These are phyloP conservation scores for Danio kyathit DNA, from an alignment of 2,797 vertebrate genomes.

Conservation along the genomic window DNA sequence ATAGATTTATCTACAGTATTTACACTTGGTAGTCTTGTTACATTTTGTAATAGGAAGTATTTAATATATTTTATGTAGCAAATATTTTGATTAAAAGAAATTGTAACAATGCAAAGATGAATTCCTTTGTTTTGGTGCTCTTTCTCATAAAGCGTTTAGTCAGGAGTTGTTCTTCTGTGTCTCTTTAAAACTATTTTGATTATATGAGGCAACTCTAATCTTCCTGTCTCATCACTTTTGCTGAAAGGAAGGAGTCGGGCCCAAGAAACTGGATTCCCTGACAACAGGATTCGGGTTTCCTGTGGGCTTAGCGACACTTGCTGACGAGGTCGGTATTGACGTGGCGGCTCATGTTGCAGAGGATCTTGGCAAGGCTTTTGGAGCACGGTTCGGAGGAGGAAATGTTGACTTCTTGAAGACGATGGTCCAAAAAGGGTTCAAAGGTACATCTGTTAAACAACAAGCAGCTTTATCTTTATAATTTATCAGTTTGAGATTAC, in stretches of 20 bases:
- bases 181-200: neutral
- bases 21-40: too few relatives aligned
- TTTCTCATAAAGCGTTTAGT: too few relatives aligned
- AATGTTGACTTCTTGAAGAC: constrained; percentile 78
- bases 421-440: constrained; percentile 85
- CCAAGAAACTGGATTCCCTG: constrained; percentile 82
- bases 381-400: constrained; percentile 83
- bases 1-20: too few relatives aligned
- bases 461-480: neutral
- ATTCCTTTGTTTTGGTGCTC: too few relatives aligned
- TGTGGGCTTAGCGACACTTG: constrained; percentile 78
- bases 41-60: too few relatives aligned
- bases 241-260: constrained; percentile 81
- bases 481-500: neutral
- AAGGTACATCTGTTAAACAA: constrained; percentile 72
- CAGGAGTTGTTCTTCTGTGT: neutral
- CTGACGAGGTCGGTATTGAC: constrained; percentile 87
- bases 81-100: too few relatives aligned
- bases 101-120: too few relatives aligned
- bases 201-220: neutral
- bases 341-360: constrained; percentile 84
- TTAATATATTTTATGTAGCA: too few relatives aligned
- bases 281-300: constrained; percentile 85
- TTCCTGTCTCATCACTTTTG: constrained; percentile 6
- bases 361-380: constrained; percentile 85